phyloP scores from a whole-genome alignment of 2,888 invertebrate genomes.

The Augiades crinisus region DNA sequence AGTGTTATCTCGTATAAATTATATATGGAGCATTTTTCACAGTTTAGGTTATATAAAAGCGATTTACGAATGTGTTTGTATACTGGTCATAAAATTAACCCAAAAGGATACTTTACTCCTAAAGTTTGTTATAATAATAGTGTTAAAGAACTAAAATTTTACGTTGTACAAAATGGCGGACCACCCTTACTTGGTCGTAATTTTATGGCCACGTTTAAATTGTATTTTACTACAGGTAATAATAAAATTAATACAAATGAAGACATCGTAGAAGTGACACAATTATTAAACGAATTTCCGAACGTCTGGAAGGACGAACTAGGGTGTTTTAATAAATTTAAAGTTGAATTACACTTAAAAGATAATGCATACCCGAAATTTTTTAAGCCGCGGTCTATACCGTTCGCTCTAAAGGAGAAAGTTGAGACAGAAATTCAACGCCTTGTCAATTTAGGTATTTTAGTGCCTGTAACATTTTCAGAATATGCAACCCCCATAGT shows the following conservation, averaged over 20 bases:
- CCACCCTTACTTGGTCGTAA: slow-evolving; percentile 15
- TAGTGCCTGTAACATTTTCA: slow-evolving; percentile 4
- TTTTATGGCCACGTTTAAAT: slow-evolving; percentile 4
- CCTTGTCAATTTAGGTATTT: slow-evolving; percentile 7
- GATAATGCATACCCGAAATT: slow-evolving; percentile 18
- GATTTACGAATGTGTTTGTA: slow-evolving; percentile 34
- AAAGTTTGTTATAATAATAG: slow-evolving; percentile 2
- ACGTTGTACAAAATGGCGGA: slow-evolving; percentile 1
- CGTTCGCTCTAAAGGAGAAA: slow-evolving; percentile 20
- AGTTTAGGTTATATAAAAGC: slow-evolving; percentile 16
- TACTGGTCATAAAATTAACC: slow-evolving; percentile 33
- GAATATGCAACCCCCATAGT: slow-evolving; percentile 24
- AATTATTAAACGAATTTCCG: slow-evolving; percentile 6
- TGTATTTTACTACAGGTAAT: neutral
- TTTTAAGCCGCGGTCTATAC: slow-evolving; percentile 21
- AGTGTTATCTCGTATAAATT: slow-evolving; percentile 20
- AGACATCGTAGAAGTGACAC: neutral
- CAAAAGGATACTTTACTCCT: slow-evolving; percentile 2
- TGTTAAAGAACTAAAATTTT: neutral
- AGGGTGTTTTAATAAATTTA: slow-evolving; percentile 15
- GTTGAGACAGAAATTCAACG: slow-evolving; percentile 18
- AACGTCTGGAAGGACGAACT: slow-evolving; percentile 8
- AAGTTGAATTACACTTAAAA: slow-evolving; percentile 13
- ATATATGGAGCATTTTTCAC: slow-evolving; percentile 24
- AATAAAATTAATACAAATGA: neutral